These are phyloP conservation scores for Watsonalla binaria DNA, from an alignment of 2,888 invertebrate genomes.

Conservation along the genomic window DNA sequence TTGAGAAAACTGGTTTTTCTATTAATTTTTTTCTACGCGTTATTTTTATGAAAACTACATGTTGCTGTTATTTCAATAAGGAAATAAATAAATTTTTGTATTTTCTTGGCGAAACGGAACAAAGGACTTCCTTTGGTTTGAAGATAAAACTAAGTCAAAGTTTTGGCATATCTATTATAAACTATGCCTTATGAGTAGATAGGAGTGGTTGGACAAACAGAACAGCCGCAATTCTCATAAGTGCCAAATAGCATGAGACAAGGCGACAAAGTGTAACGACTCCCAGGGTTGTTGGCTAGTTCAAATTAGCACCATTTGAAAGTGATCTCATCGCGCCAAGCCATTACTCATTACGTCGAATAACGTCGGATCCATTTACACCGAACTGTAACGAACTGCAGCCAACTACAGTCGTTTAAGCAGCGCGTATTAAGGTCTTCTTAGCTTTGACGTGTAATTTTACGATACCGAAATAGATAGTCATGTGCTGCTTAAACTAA, in stretches of 20 bases:
- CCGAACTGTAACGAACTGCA: slow-evolving; percentile 17
- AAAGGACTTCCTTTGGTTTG: not conserved
- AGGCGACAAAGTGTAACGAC: slow-evolving; percentile 49
- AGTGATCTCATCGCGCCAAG: slow-evolving; percentile 61
- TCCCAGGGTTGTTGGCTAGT: slow-evolving; percentile 39
- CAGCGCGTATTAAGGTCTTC: too few species aligned
- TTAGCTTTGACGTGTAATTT: too few species aligned
- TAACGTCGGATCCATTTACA: slow-evolving; percentile 25
- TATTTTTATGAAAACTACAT: not conserved
- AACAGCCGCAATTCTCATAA: not conserved
- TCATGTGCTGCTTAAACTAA: slow-evolving; percentile 2
- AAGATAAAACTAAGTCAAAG: too few species aligned
- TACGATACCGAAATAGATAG: too few species aligned
- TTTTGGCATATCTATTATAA: too few species aligned
- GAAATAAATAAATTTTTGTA: too few species aligned
- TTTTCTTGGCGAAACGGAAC: not conserved
- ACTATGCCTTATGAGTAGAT: too few species aligned
- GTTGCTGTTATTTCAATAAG: too few species aligned
- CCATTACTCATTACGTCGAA: slow-evolving; percentile 64
- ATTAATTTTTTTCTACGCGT: slow-evolving; percentile 2
- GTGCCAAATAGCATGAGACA: slow-evolving; percentile 16
- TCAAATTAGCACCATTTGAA: slow-evolving; percentile 63
- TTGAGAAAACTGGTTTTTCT: slow-evolving; percentile 9
- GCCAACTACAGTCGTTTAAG: too few species aligned
- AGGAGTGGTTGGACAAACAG: not conserved